Evolutionary conservation across 2,797 vertebrate species (phyloP).

Genomic region (Scomberomorus guttatus): DNA sequence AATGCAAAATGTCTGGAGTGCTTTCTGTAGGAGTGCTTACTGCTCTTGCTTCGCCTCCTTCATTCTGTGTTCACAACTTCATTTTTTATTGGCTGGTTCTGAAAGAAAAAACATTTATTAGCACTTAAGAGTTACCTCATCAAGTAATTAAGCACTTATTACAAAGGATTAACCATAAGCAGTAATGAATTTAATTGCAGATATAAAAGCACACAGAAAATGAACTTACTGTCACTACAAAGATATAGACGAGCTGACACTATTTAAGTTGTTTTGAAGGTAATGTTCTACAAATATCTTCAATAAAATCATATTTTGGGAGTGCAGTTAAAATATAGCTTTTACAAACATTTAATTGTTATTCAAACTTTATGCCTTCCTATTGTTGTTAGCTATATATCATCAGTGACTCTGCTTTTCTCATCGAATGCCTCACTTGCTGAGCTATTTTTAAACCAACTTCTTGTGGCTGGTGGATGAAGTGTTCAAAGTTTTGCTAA

Average conservation of each 20-base stretch:
- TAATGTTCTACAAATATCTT: not conserved
- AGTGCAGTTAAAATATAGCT: not conserved
- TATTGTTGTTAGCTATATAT: not conserved
- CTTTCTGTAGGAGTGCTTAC: conserved; percentile 11
- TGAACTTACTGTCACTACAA: not conserved
- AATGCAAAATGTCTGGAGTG: conserved; percentile 46
- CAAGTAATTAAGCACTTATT: conserved; percentile 25
- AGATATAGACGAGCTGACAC: not conserved
- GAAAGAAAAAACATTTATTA: conserved; percentile 44
- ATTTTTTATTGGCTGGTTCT: conserved; percentile 46
- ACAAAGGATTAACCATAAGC: conserved; percentile 12
- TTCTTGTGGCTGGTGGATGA: not conserved
- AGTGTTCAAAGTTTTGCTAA: not conserved
- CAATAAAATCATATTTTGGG: not conserved
- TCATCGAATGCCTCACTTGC: conserved; percentile 19
- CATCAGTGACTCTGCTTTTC: not conserved
- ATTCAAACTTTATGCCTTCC: not conserved
- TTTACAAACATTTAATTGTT: not conserved
- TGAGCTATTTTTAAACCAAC: conserved; percentile 32
- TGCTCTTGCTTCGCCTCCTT: conserved; percentile 31
- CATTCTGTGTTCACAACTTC: conserved; percentile 43
- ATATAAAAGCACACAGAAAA: conserved; percentile 20
- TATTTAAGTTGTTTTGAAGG: not conserved
- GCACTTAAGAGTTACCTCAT: conserved; percentile 38
- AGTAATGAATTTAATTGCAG: conserved; percentile 27